Conservation (phyloP, 2,113 vertebrate species). For the Campylorhamphus procurvoides region DNA sequence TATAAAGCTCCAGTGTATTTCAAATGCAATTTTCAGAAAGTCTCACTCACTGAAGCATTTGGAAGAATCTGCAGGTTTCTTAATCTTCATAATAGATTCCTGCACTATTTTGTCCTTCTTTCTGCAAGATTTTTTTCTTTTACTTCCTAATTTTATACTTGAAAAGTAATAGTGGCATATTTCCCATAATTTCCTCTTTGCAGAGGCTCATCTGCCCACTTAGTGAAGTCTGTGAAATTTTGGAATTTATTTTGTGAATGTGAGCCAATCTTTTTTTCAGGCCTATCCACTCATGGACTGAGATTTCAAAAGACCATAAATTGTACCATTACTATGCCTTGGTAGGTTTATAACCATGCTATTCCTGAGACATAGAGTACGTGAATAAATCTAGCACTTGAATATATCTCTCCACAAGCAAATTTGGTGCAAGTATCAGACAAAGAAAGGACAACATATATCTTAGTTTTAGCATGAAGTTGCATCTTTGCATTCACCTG, state of each 20-base stretch:
- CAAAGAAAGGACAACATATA: not conserved
- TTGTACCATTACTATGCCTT: not conserved
- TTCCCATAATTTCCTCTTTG: not conserved
- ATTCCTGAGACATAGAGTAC: not conserved
- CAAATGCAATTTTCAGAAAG: not conserved
- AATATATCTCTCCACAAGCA: not conserved
- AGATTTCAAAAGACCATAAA: not conserved
- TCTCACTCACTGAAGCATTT: not conserved
- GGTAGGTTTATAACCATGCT: not conserved
- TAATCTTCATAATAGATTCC: not conserved
- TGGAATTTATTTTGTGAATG: not conserved
- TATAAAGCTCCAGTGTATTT: not conserved
- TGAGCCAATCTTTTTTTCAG: not conserved
- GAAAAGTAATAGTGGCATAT: not conserved
- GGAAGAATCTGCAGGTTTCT: not conserved
- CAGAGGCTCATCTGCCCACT: not conserved
- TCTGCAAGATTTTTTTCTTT: not conserved
- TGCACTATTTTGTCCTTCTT: not conserved
- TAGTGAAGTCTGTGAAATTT: not conserved
- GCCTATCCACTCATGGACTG: not conserved
- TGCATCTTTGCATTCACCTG: not conserved
- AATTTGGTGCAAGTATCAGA: not conserved
- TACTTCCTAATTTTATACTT: not conserved
- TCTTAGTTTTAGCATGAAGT: not conserved
- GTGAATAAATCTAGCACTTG: not conserved